These are phyloP conservation scores for Cynopterus sphinx DNA, from an alignment of 2,797 vertebrate genomes.

Conservation along the genomic window DNA sequence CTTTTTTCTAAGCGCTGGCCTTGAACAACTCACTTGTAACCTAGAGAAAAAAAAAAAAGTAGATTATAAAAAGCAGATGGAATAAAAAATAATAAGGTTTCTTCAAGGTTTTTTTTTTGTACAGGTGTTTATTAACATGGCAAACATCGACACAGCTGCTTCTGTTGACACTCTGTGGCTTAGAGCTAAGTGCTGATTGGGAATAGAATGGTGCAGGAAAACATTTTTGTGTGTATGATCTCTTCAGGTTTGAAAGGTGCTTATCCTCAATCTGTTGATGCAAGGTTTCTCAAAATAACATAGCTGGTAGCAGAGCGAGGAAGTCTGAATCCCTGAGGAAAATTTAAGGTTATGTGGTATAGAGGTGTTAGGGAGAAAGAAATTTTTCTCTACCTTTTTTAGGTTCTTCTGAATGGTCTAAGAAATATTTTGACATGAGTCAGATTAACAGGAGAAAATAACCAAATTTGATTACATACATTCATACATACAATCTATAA, in stretches of 20 bases:
- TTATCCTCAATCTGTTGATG: neutral
- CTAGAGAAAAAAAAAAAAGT: neutral
- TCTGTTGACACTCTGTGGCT: neutral
- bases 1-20: neutral
- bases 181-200: neutral
- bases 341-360: neutral
- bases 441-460: neutral
- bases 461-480: neutral
- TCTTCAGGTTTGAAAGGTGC: neutral
- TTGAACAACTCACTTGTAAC: neutral
- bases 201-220: neutral
- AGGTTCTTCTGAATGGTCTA: neutral
- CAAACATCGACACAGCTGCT: neutral
- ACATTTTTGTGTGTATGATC: accelerated
- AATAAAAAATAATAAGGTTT: neutral
- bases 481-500: neutral
- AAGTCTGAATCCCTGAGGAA: neutral
- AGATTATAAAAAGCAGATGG: neutral
- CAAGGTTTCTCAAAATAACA: neutral
- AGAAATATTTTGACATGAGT: neutral
- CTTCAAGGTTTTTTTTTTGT: neutral
- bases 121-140: neutral
- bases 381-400: neutral
- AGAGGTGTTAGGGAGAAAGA: neutral
- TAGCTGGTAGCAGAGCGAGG: neutral